Evolutionary conservation across 2,888 invertebrate species (phyloP).

Genomic region (Rhabditophanes sp.): DNA sequence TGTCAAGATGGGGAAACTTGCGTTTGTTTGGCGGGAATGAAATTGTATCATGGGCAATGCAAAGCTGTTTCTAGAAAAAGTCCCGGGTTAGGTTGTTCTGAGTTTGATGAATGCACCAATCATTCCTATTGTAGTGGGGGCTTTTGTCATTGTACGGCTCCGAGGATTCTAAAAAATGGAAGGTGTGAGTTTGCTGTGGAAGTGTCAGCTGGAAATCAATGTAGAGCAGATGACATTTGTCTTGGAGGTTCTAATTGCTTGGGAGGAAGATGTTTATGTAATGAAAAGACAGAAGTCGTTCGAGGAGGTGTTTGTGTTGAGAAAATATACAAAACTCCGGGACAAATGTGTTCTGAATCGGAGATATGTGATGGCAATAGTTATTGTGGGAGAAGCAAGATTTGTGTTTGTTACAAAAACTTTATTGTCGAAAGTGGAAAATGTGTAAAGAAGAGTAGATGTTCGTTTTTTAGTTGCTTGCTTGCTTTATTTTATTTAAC

Average conservation of each 20-base stretch:
- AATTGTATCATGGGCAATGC: too few relatives aligned
- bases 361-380: too few relatives aligned
- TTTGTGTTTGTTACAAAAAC: background rate
- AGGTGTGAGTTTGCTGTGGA: slow-evolving; percentile 5
- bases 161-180: background rate
- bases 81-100: slow-evolving; percentile 16
- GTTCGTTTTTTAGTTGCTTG: slow-evolving; percentile 5
- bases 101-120: slow-evolving; percentile 23
- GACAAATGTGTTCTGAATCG: too few relatives aligned
- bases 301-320: too few relatives aligned
- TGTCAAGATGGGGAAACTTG: too few relatives aligned
- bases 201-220: slow-evolving; percentile 11
- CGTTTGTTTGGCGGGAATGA: too few relatives aligned
- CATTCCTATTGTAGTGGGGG: slow-evolving; percentile 21
- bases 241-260: slow-evolving; percentile 11
- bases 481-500: slow-evolving; percentile 5
- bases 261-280: slow-evolving; percentile 15
- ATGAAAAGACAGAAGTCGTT: too few relatives aligned
- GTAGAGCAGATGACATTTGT: slow-evolving; percentile 9
- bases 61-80: slow-evolving; percentile 3
- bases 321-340: too few relatives aligned
- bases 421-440: background rate
- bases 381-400: background rate
- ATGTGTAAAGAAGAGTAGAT: slow-evolving; percentile 3
- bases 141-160: slow-evolving; percentile 18